Percentiles rank a stretch among this genome's conserved stretches.
These are phyloP conservation scores for Callyntrura sp. DNA, from an alignment of 2,888 invertebrate genomes.

Conservation along the genomic window DNA sequence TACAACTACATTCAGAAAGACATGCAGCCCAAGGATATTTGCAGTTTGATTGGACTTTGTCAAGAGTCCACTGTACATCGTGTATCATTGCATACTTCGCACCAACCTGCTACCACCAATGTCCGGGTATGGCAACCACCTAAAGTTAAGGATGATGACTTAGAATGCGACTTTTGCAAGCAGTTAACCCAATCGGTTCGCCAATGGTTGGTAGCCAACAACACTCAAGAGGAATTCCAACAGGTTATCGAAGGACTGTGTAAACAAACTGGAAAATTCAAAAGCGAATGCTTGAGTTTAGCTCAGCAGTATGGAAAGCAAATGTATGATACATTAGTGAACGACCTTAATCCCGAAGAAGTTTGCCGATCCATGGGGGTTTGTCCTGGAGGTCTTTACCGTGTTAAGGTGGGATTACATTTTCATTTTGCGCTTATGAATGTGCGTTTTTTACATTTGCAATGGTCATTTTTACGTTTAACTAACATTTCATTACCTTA, in stretches of 20 bases:
- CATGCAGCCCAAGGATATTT: slow-evolving; percentile 88
- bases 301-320: slow-evolving; percentile 92
- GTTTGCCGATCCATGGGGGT: slow-evolving; percentile 91
- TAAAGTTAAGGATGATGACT: slow-evolving; percentile 86
- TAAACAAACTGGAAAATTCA: slow-evolving; percentile 91
- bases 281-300: slow-evolving; percentile 90
- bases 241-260: slow-evolving; percentile 91
- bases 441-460: slow-evolving; percentile 8
- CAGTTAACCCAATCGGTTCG: slow-evolving; percentile 92
- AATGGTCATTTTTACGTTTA: not conserved
- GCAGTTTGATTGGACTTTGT: slow-evolving; percentile 92
- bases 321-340: slow-evolving; percentile 90
- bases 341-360: slow-evolving; percentile 89
- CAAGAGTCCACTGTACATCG: slow-evolving; percentile 84
- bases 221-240: slow-evolving; percentile 93
- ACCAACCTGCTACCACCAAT: slow-evolving; percentile 75
- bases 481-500: not conserved
- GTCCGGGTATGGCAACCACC: slow-evolving; percentile 77
- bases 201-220: slow-evolving; percentile 93
- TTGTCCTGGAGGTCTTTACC: slow-evolving; percentile 85
- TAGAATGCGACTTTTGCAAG: slow-evolving; percentile 93
- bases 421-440: not conserved
- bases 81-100: slow-evolving; percentile 16
- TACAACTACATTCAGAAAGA: slow-evolving; percentile 88
- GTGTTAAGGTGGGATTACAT: slow-evolving; percentile 69